Conservation (phyloP, 2,113 vertebrate species). For the Takifugu bimaculatus region DNA sequence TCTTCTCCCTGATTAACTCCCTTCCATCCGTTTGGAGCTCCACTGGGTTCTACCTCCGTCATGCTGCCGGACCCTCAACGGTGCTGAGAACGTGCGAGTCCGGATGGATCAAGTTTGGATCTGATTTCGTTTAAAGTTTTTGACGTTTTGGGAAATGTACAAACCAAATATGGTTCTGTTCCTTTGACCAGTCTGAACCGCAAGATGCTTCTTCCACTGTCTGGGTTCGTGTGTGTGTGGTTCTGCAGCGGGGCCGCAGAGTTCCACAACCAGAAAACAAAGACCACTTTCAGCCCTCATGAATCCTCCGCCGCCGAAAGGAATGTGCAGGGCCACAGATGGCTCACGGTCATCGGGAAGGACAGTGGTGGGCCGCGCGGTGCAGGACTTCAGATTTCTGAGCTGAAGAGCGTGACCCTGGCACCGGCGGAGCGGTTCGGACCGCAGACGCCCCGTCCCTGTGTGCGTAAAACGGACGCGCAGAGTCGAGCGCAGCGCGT, state of each 20-base stretch:
- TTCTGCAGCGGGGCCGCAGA: slow-evolving; percentile 46
- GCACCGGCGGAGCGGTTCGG: neutral
- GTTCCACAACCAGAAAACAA: slow-evolving; percentile 19
- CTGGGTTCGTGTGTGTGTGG: slow-evolving; percentile 40
- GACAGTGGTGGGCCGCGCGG: neutral
- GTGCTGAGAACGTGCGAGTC: no score
- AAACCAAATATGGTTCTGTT: neutral
- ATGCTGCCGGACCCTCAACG: no score
- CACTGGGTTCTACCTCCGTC: no score
- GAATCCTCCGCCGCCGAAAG: slow-evolving; percentile 24
- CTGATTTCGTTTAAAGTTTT: no score
- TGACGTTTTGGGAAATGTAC: no score
- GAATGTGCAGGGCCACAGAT: slow-evolving; percentile 30
- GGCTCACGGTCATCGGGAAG: slow-evolving; percentile 18
- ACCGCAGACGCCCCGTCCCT: neutral
- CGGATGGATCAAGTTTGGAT: slow-evolving; percentile 12
- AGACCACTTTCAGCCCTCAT: slow-evolving; percentile 30
- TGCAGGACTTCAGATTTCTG: neutral
- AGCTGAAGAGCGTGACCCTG: neutral
- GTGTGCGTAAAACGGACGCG: slow-evolving; percentile 32
- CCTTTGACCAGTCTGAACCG: slow-evolving; percentile 17
- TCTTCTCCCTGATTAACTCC: no score
- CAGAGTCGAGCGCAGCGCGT: neutral
- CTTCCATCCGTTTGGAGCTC: no score
- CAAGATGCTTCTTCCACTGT: slow-evolving; percentile 36